Evolutionary conservation across 2,888 invertebrate species (phyloP), one percentile per base, ranked within the genome.

Genomic region (Euclidia mi): DNA sequence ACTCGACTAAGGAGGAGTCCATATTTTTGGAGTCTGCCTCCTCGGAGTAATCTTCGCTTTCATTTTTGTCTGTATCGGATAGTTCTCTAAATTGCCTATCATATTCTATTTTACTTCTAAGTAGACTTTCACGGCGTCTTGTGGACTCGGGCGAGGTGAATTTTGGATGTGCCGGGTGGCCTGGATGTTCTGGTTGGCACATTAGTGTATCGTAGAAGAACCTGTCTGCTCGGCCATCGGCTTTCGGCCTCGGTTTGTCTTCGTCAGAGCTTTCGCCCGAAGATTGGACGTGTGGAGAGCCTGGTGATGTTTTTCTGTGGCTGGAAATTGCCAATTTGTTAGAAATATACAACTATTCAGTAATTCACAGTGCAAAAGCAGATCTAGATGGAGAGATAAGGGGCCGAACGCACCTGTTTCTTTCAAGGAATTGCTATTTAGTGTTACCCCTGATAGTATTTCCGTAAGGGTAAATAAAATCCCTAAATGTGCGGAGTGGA

Each of bases 151-250:
- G 81, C 0, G 83, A 78, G 1, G 76, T 71, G 45, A 86, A 87
- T 38, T 84, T 84, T 0, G 65, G 40, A 3, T 77, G 79, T 0
- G 86, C 83, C 0, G 65, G 40, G 3, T 77, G 79, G 0, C 86
- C 83, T 0, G 85, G 73, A 0, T 85, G 84, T 6, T 25, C 20
- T 25, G 20, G 20, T 28, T 91, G 86, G 53, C 93, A 94, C 89
- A 91, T 88, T 0, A 94, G 82, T 0, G 91, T 88, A 1, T 94
- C 94, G 58, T 91, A 93, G 62, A 94, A 92, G 61, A 84, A 92
- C 43, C 87, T 81, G 58, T 92, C 91, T 0, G 89, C 87, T 14
- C 88, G 73, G 0, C 82, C 80, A 11, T 91, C 90, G 0, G 78
- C 53, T 56, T 89, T 90, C 1, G 73, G 67, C 2, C 81, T 68